Evolutionary conservation across 2,888 invertebrate species (phyloP).

Genomic region (Vandiemenella viatica): DNA sequence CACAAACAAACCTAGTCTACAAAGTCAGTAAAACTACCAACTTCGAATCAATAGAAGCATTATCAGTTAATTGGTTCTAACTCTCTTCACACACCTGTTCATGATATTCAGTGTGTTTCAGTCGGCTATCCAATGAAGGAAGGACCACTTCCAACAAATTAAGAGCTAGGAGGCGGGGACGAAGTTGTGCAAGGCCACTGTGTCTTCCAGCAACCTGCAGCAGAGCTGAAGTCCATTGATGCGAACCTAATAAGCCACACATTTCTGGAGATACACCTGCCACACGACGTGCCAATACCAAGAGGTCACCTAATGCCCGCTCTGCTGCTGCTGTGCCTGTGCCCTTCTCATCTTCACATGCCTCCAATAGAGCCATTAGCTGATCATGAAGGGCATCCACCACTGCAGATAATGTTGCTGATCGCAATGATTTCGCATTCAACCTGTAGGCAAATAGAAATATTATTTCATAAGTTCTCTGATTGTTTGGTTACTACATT

Average conservation of each 20-base stretch:
- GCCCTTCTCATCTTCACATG: conserved; percentile 7
- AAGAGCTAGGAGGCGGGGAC: conserved; percentile 37
- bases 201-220: conserved; percentile 28
- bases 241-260: conserved; percentile 31
- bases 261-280: conserved; percentile 32
- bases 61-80: too few relatives aligned
- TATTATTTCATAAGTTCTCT: too few relatives aligned
- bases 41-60: too few relatives aligned
- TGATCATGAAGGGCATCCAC: conserved; percentile 11
- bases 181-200: conserved; percentile 29
- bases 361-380: conserved; percentile 7
- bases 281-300: conserved; percentile 38
- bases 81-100: too few relatives aligned
- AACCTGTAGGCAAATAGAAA: too few relatives aligned
- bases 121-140: conserved; percentile 26
- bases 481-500: too few relatives aligned
- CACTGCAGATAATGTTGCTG: neutral
- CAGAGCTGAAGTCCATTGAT: conserved; percentile 36
- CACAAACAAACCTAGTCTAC: too few relatives aligned
- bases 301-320: conserved; percentile 35
- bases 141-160: conserved; percentile 37
- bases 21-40: too few relatives aligned
- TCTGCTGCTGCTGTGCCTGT: conserved; percentile 26
- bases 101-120: conserved; percentile 27
- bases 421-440: too few relatives aligned